Evolutionary conservation across 2,797 vertebrate species (phyloP), one percentile per base, ranked within the genome.

Genomic region (Cuculus canorus): DNA sequence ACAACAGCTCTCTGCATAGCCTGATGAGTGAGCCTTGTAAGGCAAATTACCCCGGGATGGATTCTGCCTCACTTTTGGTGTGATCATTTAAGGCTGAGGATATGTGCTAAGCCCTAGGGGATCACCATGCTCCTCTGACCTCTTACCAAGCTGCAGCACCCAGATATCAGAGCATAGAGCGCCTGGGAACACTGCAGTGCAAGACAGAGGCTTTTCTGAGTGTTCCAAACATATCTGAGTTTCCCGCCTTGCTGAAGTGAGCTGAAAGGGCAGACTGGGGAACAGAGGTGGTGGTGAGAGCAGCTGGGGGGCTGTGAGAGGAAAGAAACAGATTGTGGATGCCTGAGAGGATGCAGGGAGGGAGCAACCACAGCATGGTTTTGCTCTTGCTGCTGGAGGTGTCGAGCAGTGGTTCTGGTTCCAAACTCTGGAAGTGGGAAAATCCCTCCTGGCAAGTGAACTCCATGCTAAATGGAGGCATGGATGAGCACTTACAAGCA

Each of bases 181-280:
- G 16, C 43, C 54, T 1, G 2, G 45, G 57, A 87, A 45, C 0
- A 0, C 28, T 23, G 18, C 53, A 39, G 1, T 17, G 47, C 16
- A 32, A 86, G 28, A 24, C 17, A 15, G 17, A 85, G 14, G 56
- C 12, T 66, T 70, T 80, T 59, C 4, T 28, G 48, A 48, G 24
- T 11, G 37, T 16, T 41, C 10, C 2, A 3, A 84, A 24, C 4
- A 17, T 0, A 1, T 10, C n/a, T 13, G 35, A 60, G 12, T 50
- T 90, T 72, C 71, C 37, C 21, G 30, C 3, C 7, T 12, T 27
- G 41, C 39, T 75, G 66, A 81, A 68, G 27, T 7, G 39, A 82
- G 32, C 57, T 7, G 3, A 11, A n/a, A 69, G 63, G 52, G 21
- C 35, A 88, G 54, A 47, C 0, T 45, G 63, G 45, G 35, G 6